Base-by-base conservation (phyloP, 2,113 vertebrate genomes). In the Burhinus bistriatus region DNA sequence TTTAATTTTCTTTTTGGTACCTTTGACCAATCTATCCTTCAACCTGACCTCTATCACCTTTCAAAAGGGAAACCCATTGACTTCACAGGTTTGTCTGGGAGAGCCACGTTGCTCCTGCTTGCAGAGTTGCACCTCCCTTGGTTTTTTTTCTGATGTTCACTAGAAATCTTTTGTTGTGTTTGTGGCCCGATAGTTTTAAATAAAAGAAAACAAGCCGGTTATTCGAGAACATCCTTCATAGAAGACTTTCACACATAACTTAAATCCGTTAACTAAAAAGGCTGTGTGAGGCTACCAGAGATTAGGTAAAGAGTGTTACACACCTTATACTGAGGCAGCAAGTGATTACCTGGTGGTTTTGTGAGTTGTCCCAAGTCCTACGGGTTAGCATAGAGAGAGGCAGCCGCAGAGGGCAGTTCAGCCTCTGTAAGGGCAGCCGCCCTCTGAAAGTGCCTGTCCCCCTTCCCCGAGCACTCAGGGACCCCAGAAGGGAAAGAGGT, bases 401-500 rank as follows among this genome's bases (percentile, higher is more conserved):
- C 32, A 75, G 66, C 13, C 0, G 1, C 17, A n/a, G 76, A 42
- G 25, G n/a, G 21, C 29, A 42, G n/a, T 44, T 66, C 58, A 49
- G 64, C 12, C 2, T 23, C 25, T 69, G 20, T 18, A 59, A 38
- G 65, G n/a, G 22, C 40, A 61, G 9, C 32, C 0, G 3, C 9
- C 9, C 22, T 72, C 45, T 51, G 58, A 61, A 49, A 83, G 14
- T 0, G 0, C 19, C 52, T 2, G 0, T 49, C 4, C 0, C 29
- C 34, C 61, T 84, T 44, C 55, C 11, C n/a, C 8, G 15, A 42
- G 55, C 49, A 15, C 38, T 81, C 38, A 14, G 38, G 32, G 29
- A 76, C 10, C 23, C 36, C 62, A 25, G 57, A 47, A 54, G 15
- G 49, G 19, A 23, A 55, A 80, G 25, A 21, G 2, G 11, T 4